These are phyloP conservation scores for Pangasius mekongensis DNA, from an alignment of 2,797 vertebrate genomes.

Conservation along the genomic window DNA sequence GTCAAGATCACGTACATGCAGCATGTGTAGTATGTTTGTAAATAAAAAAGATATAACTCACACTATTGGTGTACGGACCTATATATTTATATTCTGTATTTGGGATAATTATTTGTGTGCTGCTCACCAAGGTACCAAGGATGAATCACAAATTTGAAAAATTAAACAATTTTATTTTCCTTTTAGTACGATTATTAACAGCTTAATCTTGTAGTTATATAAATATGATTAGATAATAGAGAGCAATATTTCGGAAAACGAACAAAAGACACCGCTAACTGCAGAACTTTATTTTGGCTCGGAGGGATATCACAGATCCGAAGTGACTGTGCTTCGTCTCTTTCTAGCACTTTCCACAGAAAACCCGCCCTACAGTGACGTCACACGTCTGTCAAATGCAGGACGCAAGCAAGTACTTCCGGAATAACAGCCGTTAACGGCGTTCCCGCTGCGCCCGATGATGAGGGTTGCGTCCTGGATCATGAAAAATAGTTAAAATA, in stretches of 20 bases:
- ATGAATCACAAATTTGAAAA: neutral
- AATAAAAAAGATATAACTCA: neutral
- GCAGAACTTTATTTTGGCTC: constrained; percentile 62
- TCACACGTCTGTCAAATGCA: constrained; percentile 69
- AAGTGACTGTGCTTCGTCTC: constrained; percentile 69
- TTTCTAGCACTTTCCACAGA: constrained; percentile 82
- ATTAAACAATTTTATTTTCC: neutral
- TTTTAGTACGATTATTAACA: neutral
- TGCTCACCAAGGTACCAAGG: neutral
- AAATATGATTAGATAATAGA: neutral
- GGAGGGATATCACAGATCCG: constrained; percentile 65
- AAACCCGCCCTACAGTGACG: constrained; percentile 76
- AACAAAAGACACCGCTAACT: neutral
- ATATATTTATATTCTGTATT: neutral
- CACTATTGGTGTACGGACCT: neutral
- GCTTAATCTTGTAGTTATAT: neutral
- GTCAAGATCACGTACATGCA: neutral
- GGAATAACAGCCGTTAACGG: neutral
- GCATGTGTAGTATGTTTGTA: neutral
- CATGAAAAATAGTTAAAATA: neutral
- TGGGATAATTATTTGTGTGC: neutral
- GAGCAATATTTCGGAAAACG: neutral
- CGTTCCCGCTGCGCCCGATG: neutral
- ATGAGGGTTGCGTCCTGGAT: neutral
- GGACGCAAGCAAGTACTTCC: constrained; percentile 52